These are phyloP conservation scores for Danio albolineatus DNA, from an alignment of 2,797 vertebrate genomes.

Conservation along the genomic window DNA sequence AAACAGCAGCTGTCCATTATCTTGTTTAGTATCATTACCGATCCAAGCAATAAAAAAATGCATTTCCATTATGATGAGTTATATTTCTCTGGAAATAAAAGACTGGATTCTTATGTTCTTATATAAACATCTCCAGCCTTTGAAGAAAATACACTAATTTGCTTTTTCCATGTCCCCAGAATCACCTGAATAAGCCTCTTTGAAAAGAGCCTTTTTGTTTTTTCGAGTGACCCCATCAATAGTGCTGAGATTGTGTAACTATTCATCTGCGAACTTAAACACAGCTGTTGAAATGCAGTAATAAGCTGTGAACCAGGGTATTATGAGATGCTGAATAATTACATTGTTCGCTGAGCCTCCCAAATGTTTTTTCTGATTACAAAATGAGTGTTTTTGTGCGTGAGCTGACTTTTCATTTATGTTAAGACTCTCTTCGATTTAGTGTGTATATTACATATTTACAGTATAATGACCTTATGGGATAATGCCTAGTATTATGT, in stretches of 20 bases:
- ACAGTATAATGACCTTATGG: background rate
- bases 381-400: constrained; percentile 4
- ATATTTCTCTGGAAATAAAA: too few species aligned
- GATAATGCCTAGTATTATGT: constrained; percentile 3
- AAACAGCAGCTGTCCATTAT: too few species aligned
- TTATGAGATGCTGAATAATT: constrained; percentile 34
- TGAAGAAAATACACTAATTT: constrained; percentile 8
- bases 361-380: constrained; percentile 27
- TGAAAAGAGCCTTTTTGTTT: constrained; percentile 45
- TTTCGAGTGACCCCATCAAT: constrained; percentile 43
- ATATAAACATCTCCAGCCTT: background rate
- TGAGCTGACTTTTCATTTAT: constrained; percentile 1
- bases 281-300: constrained; percentile 44
- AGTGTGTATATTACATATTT: background rate
- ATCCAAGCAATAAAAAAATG: too few species aligned
- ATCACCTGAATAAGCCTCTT: constrained; percentile 48
- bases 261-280: constrained; percentile 44
- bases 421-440: background rate
- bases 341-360: constrained; percentile 40
- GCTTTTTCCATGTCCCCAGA: constrained; percentile 21
- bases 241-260: constrained; percentile 53
- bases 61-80: too few species aligned
- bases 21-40: too few species aligned
- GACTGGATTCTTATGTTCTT: too few species aligned
- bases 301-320: constrained; percentile 42